Conservation (phyloP, 2,113 vertebrate genomes). For the Hylia prasina region DNA sequence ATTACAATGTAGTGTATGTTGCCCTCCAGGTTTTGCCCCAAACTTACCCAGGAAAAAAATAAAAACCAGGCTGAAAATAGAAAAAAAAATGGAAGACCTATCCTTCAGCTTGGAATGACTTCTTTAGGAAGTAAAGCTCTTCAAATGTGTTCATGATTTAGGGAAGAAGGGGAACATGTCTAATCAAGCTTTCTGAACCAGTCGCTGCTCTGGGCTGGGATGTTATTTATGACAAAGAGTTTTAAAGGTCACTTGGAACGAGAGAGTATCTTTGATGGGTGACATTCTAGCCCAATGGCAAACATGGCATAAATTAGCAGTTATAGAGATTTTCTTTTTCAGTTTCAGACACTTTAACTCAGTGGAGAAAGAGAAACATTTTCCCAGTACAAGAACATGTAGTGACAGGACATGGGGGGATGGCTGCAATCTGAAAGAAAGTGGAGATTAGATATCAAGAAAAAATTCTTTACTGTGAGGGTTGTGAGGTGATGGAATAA, state of each 20-base stretch:
- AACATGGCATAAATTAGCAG: neutral
- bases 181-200: neutral
- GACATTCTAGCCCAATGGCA: neutral
- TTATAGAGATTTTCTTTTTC: neutral
- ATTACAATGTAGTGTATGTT: neutral
- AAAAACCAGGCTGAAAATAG: neutral
- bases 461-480: neutral
- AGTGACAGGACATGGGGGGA: neutral
- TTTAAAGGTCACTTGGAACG: neutral
- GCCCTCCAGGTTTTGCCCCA: neutral
- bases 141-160: neutral
- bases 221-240: neutral
- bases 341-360: neutral
- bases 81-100: neutral
- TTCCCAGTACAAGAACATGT: neutral
- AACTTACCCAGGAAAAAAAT: neutral
- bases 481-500: fast-evolving
- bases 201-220: neutral
- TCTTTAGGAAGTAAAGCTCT: neutral
- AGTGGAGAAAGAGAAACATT: neutral
- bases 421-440: neutral
- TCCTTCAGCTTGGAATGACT: neutral
- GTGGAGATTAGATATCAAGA: neutral
- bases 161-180: neutral
- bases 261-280: neutral